phyloP scores from a whole-genome alignment of 2,797 vertebrate species.

The Orestias chungarensis region DNA sequence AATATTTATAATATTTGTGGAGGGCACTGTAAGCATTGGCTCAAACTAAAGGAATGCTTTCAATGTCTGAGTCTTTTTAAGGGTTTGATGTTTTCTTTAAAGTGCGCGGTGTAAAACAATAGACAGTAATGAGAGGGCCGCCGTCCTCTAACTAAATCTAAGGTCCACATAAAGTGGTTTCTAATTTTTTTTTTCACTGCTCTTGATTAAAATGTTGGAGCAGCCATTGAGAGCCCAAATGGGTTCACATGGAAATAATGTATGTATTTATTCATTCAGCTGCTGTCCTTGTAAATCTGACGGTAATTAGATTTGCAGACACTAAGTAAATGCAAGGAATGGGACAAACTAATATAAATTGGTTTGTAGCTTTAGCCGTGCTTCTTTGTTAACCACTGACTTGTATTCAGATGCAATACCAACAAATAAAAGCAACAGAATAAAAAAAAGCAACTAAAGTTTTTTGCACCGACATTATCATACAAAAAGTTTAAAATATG shows the following conservation, averaged over 20 bases:
- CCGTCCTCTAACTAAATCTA: neutral
- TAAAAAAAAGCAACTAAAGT: neutral
- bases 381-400: neutral
- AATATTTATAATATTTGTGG: neutral
- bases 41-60: neutral
- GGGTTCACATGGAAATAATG: constrained; percentile 12
- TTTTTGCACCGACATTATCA: neutral
- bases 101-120: neutral
- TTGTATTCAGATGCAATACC: neutral
- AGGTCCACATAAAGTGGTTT: neutral
- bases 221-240: constrained; percentile 5
- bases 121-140: neutral
- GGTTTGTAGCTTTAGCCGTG: neutral
- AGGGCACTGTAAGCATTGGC: neutral
- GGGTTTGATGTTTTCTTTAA: neutral
- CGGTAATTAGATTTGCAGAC: constrained; percentile 29
- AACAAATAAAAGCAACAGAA: neutral
- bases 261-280: constrained; percentile 19
- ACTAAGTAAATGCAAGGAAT: constrained; percentile 9
- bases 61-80: neutral
- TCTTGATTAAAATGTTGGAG: constrained; percentile 10
- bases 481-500: neutral
- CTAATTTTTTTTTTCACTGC: constrained; percentile 2
- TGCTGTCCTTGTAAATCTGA: constrained; percentile 17
- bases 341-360: constrained; percentile 7